A percentile compares a stretch with the other conserved stretches of the same genome.
Conservation (phyloP, 2,113 vertebrate species). For the Plectropomus leopardus region DNA sequence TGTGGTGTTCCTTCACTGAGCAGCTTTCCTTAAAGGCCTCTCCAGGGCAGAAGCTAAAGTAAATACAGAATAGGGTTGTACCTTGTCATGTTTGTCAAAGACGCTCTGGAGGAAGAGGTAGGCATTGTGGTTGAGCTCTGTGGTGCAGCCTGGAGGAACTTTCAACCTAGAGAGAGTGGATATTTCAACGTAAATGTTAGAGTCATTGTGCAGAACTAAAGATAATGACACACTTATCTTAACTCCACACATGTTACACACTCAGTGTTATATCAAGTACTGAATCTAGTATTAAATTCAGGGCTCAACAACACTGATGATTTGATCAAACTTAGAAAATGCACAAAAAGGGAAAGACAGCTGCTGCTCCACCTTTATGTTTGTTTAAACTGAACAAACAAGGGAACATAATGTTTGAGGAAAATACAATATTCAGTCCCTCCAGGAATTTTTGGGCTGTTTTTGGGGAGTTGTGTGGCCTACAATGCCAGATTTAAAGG, state of each 20-base stretch:
- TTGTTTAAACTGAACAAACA: background rate
- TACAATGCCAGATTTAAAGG: no score
- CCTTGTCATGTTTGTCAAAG: constrained; percentile 99
- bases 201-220: background rate
- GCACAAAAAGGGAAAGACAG: background rate
- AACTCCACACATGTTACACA: no score
- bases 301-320: background rate
- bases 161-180: constrained; percentile 86
- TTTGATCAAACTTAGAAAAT: background rate
- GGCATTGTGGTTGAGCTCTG: constrained; percentile 97
- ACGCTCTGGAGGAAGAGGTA: constrained; percentile 97
- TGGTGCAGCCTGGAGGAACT: constrained; percentile 94
- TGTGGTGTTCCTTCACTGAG: constrained; percentile 16
- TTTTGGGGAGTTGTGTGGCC: no score
- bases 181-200: background rate
- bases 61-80: constrained; percentile 71
- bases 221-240: no score
- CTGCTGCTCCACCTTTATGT: background rate
- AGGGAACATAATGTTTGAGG: background rate
- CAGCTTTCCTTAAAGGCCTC: constrained; percentile 37
- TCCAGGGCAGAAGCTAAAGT: constrained; percentile 36
- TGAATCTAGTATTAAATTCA: background rate
- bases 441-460: no score
- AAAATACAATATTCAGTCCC: background rate
- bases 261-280: background rate